Evolutionary conservation across 2,888 invertebrate genomes (phyloP), one percentile per base, ranked within the genome.

Genomic region (Lucinisca nassula): DNA sequence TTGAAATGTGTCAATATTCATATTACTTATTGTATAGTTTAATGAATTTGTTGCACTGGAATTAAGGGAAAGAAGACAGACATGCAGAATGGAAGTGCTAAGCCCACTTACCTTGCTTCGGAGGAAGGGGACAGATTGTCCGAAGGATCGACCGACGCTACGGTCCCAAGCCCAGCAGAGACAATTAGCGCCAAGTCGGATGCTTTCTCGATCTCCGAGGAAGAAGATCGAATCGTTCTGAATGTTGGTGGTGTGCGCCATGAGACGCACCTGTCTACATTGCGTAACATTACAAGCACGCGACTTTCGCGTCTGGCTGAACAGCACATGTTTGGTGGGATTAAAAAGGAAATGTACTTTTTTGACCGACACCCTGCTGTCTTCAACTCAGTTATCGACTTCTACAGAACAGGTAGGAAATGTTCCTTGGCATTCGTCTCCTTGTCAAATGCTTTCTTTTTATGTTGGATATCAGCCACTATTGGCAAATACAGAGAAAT

Each of bases 181-280:
- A 85, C 85, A 0, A 74, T 87, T 61, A 87, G 87, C 30, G 84
- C 81, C 61, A 90, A 90, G 74, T 84, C 79, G 38, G 27, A 55
- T 27, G 82, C 77, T 61, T 85, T 79, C 35, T 74, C 83, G 78
- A 82, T 78, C 51, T 87, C 82, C 1, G 85, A 84, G 8, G 90
- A 90, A 51, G 90, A 88, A 32, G 93, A 93, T 77, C 82, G 94
- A 30, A 92, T 96, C 45, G 86, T 95, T 74, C 92, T 96, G 79
- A 96, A 96, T 91, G 96, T 96, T 17, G 96, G 96, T 14, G 96
- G 96, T 12, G 94, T 94, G 2, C 88, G 95, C 21, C 96, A 96
- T 87, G 95, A 96, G 90, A 96, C 95, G 32, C 94, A 95, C 80
- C 90, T 95, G 38, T 90, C 94, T 24, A 95, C 96, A 10, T 89